Base-by-base conservation (phyloP, 2,113 vertebrate genomes). In the Rhabdomys dilectus region DNA sequence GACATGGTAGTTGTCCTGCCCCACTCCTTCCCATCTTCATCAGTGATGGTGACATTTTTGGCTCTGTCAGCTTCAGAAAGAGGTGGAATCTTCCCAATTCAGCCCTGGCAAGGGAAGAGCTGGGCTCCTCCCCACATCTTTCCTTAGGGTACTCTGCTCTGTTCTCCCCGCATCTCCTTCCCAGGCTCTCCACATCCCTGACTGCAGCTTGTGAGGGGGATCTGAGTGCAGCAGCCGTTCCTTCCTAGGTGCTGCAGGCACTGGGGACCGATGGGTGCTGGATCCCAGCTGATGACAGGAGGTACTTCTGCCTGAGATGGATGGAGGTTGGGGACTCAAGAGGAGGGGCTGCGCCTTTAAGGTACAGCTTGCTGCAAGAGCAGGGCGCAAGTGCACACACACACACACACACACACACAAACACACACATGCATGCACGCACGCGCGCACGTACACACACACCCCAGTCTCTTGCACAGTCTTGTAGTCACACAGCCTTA, bases 321-420 rank as follows among this genome's bases (percentile, higher is more conserved):
- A 34, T 66, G 64, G 75, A 70, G 62, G 82, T 64, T 13, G 68
- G 87, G 45, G 58, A 62, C 39, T n/a, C 94, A 62, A 66, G 72
- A 86, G 39, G 77, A 97, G 66, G 56, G 62, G 53, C 96, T 98
- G 92, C 66, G 92, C 95, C 96, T 98, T 98, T 98, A 97, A 98
- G 92, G 93, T 94, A 51, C 70, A 94, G 91, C 81, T 77, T 94
- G 81, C 89, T 95, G 78, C 88, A 87, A 82, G 78, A 96, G 45
- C 12, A 6, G 85, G 85, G 21, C 2, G 6, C 10, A 51, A 62
- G 39, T 60, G 73, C 89, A 89, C 81, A 78, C 91, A 66, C 88
- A 81, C 96, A 62, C 36, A 96, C 26, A 64, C 62, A 93, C 87
- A 73, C 93, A 82, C 90, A n/a, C 87, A 60, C 91, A 58, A 76